phyloP scores from a whole-genome alignment of 1,140 invertebrate species.

The Sinella curviseta region DNA sequence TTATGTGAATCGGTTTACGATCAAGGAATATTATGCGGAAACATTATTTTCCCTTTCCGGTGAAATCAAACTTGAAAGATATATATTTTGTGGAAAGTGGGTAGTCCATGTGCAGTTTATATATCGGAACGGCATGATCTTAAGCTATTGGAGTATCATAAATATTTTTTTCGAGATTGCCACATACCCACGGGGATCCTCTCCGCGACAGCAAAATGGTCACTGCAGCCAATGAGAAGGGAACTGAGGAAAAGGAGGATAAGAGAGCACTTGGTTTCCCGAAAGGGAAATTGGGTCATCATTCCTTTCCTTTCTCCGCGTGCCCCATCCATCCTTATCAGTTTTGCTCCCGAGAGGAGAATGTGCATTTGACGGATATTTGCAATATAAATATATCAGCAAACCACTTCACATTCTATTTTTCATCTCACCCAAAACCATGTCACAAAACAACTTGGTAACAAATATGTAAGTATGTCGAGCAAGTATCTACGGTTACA shows the following conservation, averaged over 20 bases:
- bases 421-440: background rate
- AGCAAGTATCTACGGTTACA: background rate
- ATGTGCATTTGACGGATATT: background rate
- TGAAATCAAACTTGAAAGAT: background rate
- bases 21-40: too few species aligned
- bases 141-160: background rate
- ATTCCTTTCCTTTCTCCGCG: too few species aligned
- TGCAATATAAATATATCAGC: background rate
- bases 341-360: background rate
- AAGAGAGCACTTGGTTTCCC: background rate
- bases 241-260: background rate
- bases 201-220: conserved; percentile 2
- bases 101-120: background rate
- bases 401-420: background rate
- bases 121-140: background rate
- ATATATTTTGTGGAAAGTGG: too few species aligned
- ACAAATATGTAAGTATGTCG: too few species aligned
- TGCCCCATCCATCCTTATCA: background rate
- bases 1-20: too few species aligned
- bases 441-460: background rate
- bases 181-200: conserved; percentile 5
- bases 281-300: background rate
- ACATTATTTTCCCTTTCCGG: background rate
- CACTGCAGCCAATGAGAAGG: background rate
- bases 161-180: background rate